A percentile compares a stretch with the other conserved stretches of the same genome.
These are phyloP conservation scores for Proteles cristata DNA, from an alignment of 2,113 vertebrate species.

Conservation along the genomic window DNA sequence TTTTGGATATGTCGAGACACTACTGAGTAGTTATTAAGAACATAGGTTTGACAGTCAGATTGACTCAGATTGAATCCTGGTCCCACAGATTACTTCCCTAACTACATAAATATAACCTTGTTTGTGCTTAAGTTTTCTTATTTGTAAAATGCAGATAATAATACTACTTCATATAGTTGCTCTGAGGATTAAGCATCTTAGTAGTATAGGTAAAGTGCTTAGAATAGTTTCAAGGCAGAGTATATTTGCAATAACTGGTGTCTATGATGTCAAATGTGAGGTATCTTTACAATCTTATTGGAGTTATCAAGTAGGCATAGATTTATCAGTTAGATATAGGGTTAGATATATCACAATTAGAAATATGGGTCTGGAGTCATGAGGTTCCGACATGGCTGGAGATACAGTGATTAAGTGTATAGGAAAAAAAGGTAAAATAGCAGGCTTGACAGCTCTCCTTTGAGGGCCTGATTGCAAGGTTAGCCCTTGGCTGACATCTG, in stretches of 20 bases:
- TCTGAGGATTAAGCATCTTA: neutral
- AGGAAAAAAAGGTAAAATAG: neutral
- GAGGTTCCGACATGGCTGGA: neutral
- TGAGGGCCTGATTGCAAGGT: neutral
- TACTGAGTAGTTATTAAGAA: neutral
- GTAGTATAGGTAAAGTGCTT: neutral
- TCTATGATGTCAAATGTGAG: neutral
- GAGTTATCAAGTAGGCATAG: neutral
- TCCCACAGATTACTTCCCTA: neutral
- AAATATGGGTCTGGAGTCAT: neutral
- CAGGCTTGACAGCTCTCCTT: neutral
- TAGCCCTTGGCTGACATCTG: neutral
- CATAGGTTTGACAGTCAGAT: neutral
- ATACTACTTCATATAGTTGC: neutral
- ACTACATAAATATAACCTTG: neutral
- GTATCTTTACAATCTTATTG: neutral
- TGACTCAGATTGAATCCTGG: neutral
- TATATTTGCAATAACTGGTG: neutral
- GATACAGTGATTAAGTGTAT: neutral
- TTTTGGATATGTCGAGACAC: conserved; percentile 3
- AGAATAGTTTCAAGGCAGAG: neutral
- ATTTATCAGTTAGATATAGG: too few relatives aligned
- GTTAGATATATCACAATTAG: neutral
- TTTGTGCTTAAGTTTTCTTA: neutral
- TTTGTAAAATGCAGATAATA: neutral